Evolutionary conservation across 2,888 invertebrate genomes (phyloP), one percentile per base, ranked within the genome.

Genomic region (Cheilosia vernalis): DNA sequence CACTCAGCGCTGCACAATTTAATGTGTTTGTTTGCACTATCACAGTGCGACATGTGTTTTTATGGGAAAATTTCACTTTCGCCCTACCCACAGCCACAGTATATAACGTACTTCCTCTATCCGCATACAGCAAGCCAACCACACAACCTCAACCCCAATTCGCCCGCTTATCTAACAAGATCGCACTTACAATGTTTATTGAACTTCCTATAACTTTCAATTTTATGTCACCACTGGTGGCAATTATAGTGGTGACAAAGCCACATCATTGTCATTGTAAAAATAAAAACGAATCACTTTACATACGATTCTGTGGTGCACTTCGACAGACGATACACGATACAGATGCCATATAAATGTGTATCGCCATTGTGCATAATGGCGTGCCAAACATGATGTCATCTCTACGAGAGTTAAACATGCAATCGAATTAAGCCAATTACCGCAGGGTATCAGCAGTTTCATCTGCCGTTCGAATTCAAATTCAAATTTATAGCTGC

Each of bases 381-480:
- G 17, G 30, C 47, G 10, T 47, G 44, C 19, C 33, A 21, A 19
- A n/a, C 55, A 56, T 47, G 21, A 58, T 58, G 56, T 51, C 37
- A 70, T 60, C 17, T 6, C 27, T 13, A 7, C 37, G 17, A 40
- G 44, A 64, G 7, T 51, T 15, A 5, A 30, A 37, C 60, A 67
- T 66, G 66, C 66, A 66, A 80, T 73, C 47, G 44, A 73, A 60
- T 80, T 17, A 47, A 73, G 19, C 19, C 79, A 80, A 66, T 72
- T 79, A 64, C 51, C 21, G 30, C 24, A 51, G 33, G 24, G 53
- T 61, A 56, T 49, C 49, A 70, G 27, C 15, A 19, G 47, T n/a
- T 19, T 37, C 21, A 27, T 47, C 19, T 78, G n/a, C 17, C 37
- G 27, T 17, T 70, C 64, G 51, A 64, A 70, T 78, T 40, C 47